Evolutionary conservation across 2,888 invertebrate genomes (phyloP), one percentile per base, ranked within the genome.

Genomic region (Deilephila porcellus): DNA sequence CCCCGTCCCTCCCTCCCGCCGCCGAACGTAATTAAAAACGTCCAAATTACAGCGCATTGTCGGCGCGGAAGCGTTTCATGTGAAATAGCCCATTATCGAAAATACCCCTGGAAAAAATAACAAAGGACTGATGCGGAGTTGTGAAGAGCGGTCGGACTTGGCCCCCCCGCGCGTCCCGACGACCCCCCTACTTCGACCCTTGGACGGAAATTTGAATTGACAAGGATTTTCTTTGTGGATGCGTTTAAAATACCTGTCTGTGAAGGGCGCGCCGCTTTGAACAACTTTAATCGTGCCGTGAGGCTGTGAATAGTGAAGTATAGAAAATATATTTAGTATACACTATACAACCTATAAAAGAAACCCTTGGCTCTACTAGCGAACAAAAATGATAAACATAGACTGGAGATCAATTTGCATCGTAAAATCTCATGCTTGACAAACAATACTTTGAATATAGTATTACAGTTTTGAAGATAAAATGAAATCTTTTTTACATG

Each of bases 71-170:
- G 78, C 83, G 83, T 77, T 82, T 81, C 80, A 80, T 76, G 81
- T 81, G 79, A 78, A 85, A 83, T 80, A 78, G 80, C 78, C 85
- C 82, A 83, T 85, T 85, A 86, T 83, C 77, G 80, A 80, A 81
- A 83, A 82, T 79, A 80, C 82, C 80, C 81, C 79, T 74, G 76
- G 79, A 76, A 82, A 79, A 82, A 79, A 79, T 76, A 76, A 79
- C 78, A 76, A 78, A 76, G 74, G 78, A 56, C 56, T 56, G 56
- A 56, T 56, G 56, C 56, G 56, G 56, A 73, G 71, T 71, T 72
- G 67, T 67, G 20, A 67, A 7, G 67, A 14, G 37, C 6, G 37
- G 34, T 32, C 6, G 4, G 14, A 20, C 29, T 8, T 45, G 25
- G 45, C 52, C 2, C 67, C 67, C 45, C 64, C 20, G 4, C 20